Base-by-base conservation (phyloP, 2,113 vertebrate species). In the Gambusia affinis region DNA sequence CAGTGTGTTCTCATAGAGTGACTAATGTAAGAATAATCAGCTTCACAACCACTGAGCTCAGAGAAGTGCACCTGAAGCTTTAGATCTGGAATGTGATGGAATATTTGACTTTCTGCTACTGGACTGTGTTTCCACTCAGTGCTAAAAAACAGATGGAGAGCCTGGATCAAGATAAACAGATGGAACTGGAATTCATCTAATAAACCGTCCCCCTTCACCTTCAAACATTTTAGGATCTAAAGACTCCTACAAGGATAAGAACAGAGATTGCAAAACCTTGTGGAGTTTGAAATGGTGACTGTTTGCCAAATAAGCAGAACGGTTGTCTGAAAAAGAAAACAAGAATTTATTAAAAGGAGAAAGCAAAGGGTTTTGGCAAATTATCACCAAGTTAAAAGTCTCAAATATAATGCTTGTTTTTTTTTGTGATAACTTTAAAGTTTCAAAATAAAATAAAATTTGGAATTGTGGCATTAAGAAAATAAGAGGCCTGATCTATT, bases 1-100 rank as follows among this genome's bases (percentile, higher is more conserved):
- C 79, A 89, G 81, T 60, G 73, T 83, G 85, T 87, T 81, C 78
- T 91, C 89, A 73, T 4, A 77, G 28, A 67, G 75, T 92, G 91
- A 92, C 80, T 87, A 82, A 90, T 47, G 67, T 73, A 14, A 67
- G 79, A 88, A 88, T 81, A 79, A 85, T 39, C 69, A 68, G 85
- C 88, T 79, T 81, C 79, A 75, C 73, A 70, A 86, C 80, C 73
- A 15, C 84, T 4, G 47, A 79, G 89, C 85, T 86, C 69, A 70
- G 79, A 29, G 42, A 75, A 62, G 39, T 62, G 51, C 12, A 10
- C 37, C 73, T 82, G 76, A 28, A 75, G 85, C 76, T 81, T 64
- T 12, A 57, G 62, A 65, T 65, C 8, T 60, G 80, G 78, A 83
- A 82, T 74, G 67, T 71, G 78, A 69, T 8, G 22, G 65, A 76